A percentile compares a stretch with the other conserved stretches of the same genome.
phyloP scores from a whole-genome alignment of 1,140 invertebrate species.

The Cylas formicarius region DNA sequence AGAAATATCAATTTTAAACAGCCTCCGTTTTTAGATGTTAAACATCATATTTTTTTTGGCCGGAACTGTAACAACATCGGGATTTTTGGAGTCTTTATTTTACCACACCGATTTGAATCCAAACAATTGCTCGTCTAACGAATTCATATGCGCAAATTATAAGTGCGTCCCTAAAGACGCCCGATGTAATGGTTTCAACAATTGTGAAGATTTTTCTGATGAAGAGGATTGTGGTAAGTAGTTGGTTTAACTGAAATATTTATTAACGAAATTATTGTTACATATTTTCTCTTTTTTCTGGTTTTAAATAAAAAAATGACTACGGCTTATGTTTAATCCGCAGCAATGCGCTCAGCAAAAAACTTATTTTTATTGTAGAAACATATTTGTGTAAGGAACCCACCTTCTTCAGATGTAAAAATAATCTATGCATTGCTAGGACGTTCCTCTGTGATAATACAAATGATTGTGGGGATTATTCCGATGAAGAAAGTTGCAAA shows the following conservation, averaged over 20 bases:
- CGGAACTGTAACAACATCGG: slow-evolving; percentile 12
- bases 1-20: no score
- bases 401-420: slow-evolving; percentile 39
- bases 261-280: neutral
- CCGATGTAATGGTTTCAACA: slow-evolving; percentile 61
- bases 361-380: slow-evolving; percentile 28
- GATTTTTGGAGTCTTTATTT: slow-evolving; percentile 10
- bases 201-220: slow-evolving; percentile 62
- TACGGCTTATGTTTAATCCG: no score
- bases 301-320: neutral
- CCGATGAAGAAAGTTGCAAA: slow-evolving; percentile 45
- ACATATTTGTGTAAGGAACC: slow-evolving; percentile 28
- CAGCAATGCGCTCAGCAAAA: neutral
- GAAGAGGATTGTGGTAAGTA: slow-evolving; percentile 53
- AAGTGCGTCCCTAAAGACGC: slow-evolving; percentile 40
- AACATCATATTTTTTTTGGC: slow-evolving; percentile 13
- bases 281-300: neutral
- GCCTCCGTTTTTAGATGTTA: slow-evolving; percentile 18
- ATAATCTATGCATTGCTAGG: slow-evolving; percentile 45
- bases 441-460: slow-evolving; percentile 45
- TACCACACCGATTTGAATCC: neutral
- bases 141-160: slow-evolving; percentile 27
- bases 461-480: slow-evolving; percentile 49
- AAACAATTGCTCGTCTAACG: slow-evolving; percentile 19
- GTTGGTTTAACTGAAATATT: neutral